Percentiles rank a stretch among this genome's conserved stretches.
Conservation (phyloP, 1,140 invertebrate genomes). For the Heliconius hewitsoni region DNA sequence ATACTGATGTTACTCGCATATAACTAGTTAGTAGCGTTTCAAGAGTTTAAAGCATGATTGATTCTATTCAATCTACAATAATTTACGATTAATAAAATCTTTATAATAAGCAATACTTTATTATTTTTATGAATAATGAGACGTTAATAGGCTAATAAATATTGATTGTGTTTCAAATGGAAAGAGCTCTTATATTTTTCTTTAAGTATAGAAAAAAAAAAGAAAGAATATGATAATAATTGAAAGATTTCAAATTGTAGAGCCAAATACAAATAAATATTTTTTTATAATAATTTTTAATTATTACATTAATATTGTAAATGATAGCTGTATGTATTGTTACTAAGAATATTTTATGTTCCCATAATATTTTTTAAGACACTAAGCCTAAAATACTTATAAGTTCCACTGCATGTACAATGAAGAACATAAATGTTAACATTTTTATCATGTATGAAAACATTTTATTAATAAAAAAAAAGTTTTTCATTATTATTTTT, state of each 20-base stretch:
- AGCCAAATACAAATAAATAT: no score
- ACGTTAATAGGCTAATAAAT: background rate
- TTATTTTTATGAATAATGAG: background rate
- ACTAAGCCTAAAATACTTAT: background rate
- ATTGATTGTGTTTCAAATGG: background rate
- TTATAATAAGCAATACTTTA: background rate
- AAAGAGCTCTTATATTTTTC: background rate
- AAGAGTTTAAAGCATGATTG: slow-evolving; percentile 8
- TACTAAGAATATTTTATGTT: background rate
- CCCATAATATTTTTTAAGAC: background rate
- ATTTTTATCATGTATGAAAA: background rate
- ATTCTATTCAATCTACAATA: background rate
- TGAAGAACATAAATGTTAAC: background rate
- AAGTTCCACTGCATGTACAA: background rate
- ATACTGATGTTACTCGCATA: slow-evolving; percentile 14
- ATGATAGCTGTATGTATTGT: no score
- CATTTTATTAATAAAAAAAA: background rate
- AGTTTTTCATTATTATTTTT: background rate
- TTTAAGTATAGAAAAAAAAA: background rate
- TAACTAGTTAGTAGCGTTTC: background rate
- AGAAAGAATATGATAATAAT: no score
- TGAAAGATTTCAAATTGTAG: no score
- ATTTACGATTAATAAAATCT: background rate
- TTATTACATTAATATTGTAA: background rate
- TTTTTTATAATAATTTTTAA: no score